Conservation (phyloP, 2,888 invertebrate species). For the Scaptomyza parva region DNA sequence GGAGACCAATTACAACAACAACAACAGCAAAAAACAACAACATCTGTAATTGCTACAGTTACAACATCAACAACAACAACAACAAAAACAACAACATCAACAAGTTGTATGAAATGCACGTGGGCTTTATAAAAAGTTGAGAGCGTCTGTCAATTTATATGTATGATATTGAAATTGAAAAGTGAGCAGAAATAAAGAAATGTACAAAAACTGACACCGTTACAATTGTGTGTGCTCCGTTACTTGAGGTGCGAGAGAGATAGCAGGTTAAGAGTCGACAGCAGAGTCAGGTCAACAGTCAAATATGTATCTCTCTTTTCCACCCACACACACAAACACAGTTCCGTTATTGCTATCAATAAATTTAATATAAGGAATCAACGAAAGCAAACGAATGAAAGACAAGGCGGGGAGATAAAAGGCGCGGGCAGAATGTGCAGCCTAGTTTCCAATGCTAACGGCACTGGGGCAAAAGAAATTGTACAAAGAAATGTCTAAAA, state of each 20-base stretch:
- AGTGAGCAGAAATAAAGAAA: constrained; percentile 24
- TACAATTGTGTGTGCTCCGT: constrained; percentile 27
- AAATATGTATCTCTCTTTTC: constrained; percentile 2
- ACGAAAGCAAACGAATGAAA: constrained; percentile 6
- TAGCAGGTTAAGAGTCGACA: background rate
- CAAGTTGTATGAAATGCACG: constrained; percentile 34
- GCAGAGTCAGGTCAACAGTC: constrained; percentile 39
- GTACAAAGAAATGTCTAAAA: background rate
- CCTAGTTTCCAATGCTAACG: constrained; percentile 36
- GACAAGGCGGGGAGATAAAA: background rate
- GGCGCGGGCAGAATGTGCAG: constrained; percentile 19
- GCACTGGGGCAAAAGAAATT: constrained; percentile 39
- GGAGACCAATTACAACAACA: constrained; percentile 32
- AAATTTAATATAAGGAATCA: constrained; percentile 45
- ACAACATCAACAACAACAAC: constrained; percentile 19
- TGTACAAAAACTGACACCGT: constrained; percentile 42
- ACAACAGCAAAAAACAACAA: constrained; percentile 23
- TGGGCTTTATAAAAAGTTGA: constrained; percentile 42
- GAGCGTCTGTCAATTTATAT: constrained; percentile 37
- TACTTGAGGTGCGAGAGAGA: constrained; percentile 31
- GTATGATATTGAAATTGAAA: constrained; percentile 46
- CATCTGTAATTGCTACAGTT: constrained; percentile 32
- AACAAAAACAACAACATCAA: constrained; percentile 12
- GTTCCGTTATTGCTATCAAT: constrained; percentile 19
- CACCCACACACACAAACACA: background rate